These are phyloP conservation scores for Sinosuthora webbiana DNA, from an alignment of 2,113 vertebrate species.

Conservation along the genomic window DNA sequence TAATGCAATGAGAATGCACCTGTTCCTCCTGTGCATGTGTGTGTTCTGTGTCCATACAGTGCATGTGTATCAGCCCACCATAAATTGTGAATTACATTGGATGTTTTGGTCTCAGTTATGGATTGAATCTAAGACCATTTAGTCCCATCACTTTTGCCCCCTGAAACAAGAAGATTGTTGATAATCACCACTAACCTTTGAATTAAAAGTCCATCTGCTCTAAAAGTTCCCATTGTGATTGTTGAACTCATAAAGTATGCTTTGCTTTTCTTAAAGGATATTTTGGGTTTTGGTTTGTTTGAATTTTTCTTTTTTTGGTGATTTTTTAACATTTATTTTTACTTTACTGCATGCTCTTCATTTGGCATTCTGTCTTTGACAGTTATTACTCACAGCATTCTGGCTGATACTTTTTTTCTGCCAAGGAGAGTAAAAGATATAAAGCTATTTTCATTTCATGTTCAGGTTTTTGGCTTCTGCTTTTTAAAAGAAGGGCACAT, in stretches of 20 bases:
- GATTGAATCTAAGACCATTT: background rate
- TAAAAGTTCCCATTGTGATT: background rate
- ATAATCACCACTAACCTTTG: background rate
- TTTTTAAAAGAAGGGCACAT: background rate
- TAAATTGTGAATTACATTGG: background rate
- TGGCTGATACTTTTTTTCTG: background rate
- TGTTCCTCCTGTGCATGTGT: constrained; percentile 59
- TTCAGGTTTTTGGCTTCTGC: constrained; percentile 4
- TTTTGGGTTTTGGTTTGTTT: background rate
- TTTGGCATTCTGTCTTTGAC: constrained; percentile 17
- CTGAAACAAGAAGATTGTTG: background rate
- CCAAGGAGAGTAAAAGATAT: background rate
- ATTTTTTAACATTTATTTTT: background rate
- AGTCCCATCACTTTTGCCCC: background rate
- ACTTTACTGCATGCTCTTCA: background rate
- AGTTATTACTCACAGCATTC: constrained; percentile 66
- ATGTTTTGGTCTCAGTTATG: background rate
- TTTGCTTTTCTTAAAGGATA: background rate
- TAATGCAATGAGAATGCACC: constrained; percentile 53
- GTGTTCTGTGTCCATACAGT: constrained; percentile 15
- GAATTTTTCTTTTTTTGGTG: background rate
- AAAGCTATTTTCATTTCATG: constrained; percentile 13
- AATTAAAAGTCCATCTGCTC: background rate
- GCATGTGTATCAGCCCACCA: background rate
- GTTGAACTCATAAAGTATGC: background rate